These are phyloP conservation scores for Chanos chanos DNA, from an alignment of 2,797 vertebrate genomes.

Conservation along the genomic window DNA sequence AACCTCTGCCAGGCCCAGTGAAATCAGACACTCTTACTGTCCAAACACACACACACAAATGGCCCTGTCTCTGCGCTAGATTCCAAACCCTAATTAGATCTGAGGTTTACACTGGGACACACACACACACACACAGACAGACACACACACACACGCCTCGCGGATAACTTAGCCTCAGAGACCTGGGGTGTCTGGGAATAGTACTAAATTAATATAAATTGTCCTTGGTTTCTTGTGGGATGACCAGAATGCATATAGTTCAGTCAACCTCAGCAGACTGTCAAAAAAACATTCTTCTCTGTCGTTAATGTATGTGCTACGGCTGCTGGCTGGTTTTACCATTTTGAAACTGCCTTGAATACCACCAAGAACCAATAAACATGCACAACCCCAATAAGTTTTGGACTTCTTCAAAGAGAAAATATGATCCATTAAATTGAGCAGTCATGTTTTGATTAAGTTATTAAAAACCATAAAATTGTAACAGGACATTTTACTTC, in stretches of 20 bases:
- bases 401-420: no score
- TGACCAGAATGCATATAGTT: no score
- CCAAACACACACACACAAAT: slow-evolving; percentile 18
- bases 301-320: no score
- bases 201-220: slow-evolving; percentile 50
- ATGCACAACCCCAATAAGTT: no score
- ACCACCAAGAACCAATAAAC: no score
- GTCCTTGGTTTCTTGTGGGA: slow-evolving; percentile 2
- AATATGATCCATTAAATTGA: slow-evolving; percentile 26
- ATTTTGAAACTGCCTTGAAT: no score
- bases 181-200: slow-evolving; percentile 45
- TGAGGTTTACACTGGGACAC: slow-evolving; percentile 36
- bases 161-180: slow-evolving; percentile 28
- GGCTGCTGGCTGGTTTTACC: no score
- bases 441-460: slow-evolving; percentile 27
- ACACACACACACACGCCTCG: slow-evolving; percentile 28
- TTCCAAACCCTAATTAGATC: slow-evolving; percentile 59
- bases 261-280: no score
- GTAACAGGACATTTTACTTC: slow-evolving; percentile 29
- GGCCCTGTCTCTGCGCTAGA: slow-evolving; percentile 27
- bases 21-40: slow-evolving; percentile 17
- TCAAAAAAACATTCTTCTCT: no score
- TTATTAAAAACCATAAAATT: slow-evolving; percentile 43
- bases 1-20: no score
- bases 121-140: slow-evolving; percentile 2